A percentile compares a stretch with the other conserved stretches of the same genome.
phyloP scores from a whole-genome alignment of 2,113 vertebrate species.

The Nycticebus coucang region DNA sequence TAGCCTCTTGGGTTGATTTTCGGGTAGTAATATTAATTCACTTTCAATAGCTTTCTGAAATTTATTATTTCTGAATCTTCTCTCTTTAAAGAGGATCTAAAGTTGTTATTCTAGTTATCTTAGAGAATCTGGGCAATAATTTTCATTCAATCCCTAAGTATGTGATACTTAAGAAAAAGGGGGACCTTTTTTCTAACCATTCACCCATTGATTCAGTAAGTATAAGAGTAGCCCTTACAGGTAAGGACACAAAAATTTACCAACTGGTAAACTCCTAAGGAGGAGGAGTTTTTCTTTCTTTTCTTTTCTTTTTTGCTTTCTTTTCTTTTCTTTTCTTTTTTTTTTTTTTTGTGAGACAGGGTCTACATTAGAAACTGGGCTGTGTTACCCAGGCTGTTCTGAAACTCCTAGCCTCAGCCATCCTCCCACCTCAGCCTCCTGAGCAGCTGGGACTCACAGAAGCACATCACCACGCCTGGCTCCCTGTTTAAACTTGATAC shows the following conservation, averaged over 20 bases:
- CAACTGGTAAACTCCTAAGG: not conserved
- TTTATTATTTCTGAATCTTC: conserved; percentile 15
- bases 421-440: too few species aligned
- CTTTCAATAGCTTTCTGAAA: not conserved
- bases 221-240: not conserved
- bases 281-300: not conserved
- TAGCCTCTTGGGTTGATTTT: not conserved
- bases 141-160: not conserved
- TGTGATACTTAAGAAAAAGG: not conserved
- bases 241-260: not conserved
- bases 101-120: conserved; percentile 30
- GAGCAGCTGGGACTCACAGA: too few species aligned
- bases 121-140: not conserved
- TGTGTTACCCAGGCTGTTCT: too few species aligned
- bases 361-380: too few species aligned
- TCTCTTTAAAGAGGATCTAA: conserved; percentile 16
- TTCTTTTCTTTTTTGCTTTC: too few species aligned
- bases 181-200: not conserved
- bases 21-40: not conserved
- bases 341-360: too few species aligned
- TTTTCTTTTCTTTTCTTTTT: too few species aligned
- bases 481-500: not conserved
- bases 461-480: too few species aligned
- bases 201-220: not conserved
- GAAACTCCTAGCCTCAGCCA: too few species aligned